Evolutionary conservation across 1,140 invertebrate genomes (phyloP).

Genomic region (Atta cephalotes): DNA sequence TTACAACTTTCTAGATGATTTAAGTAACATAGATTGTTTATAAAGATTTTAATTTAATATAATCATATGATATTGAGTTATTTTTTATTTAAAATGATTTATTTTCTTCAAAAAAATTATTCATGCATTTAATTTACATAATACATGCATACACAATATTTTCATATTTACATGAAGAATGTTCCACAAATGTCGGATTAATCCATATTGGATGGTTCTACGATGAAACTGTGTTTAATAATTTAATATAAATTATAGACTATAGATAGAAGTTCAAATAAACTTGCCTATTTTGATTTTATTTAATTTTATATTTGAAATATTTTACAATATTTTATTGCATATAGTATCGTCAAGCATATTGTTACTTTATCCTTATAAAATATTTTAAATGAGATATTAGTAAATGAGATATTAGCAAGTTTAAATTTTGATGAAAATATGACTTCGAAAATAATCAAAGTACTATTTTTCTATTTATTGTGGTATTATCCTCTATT

Average conservation of each 20-base stretch:
- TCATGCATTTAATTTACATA: not conserved
- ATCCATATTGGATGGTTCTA: conserved; percentile 34
- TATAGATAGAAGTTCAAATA: not conserved
- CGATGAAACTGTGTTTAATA: conserved; percentile 8
- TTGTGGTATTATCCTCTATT: not conserved
- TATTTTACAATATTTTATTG: not conserved
- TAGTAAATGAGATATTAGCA: no score
- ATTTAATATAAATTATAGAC: not conserved
- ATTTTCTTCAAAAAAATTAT: not conserved
- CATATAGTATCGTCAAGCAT: not conserved
- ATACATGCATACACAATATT: conserved; percentile 19
- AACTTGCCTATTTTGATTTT: not conserved
- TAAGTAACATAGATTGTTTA: not conserved
- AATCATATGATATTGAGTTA: not conserved
- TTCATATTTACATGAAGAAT: conserved; percentile 35
- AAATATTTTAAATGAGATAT: not conserved
- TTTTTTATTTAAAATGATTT: not conserved
- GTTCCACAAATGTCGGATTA: conserved; percentile 13
- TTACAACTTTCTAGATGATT: not conserved
- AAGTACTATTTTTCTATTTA: not conserved
- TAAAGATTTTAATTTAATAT: not conserved
- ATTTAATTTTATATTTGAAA: not conserved
- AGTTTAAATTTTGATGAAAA: not conserved
- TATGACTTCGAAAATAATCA: not conserved
- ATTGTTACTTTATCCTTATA: not conserved